Evolutionary conservation across 1,140 invertebrate genomes (phyloP), one percentile per base, ranked within the genome.

Genomic region (Drosophila varians): DNA sequence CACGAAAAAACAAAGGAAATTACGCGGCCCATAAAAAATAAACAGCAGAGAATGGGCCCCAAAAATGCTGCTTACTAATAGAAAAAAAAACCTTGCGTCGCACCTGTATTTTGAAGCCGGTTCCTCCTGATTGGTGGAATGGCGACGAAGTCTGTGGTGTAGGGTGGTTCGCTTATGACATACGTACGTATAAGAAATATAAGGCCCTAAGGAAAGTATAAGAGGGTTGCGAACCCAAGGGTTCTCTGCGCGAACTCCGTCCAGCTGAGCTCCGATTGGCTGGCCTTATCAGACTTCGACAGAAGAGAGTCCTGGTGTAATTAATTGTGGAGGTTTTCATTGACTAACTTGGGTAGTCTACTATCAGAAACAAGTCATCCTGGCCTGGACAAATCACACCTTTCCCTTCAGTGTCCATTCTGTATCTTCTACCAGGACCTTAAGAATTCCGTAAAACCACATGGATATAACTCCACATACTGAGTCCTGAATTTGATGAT

Each of bases 51-150:
- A 48, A 38, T 55, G 46, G 75, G 42, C 51, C 60, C 75, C 69
- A 54, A 43, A 84, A 68, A 78, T 56, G 70, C 60, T 69, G 51
- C 61, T 57, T 75, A 62, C 75, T 68, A 84, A 84, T 55, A 62
- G 54, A 58, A 53, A 12, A 54, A 86, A 76, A 66, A 61, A 74
- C 43, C 14, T 11, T 18, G 7, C 3, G 11, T 19, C 28, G 43
- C 60, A 75, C 71, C 71, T 78, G 52, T 57, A 55, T 51, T 0
- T 11, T 34, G 62, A 36, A 40, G 12, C 8, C 11, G 23, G 18
- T 3, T 5, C 3, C 34, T 11, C 4, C 36, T 62, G 57, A 84
- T 84, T 84, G 80, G 80, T 4, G 28, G 7, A 16, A 1, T 14
- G 1, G 3, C 12, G 11, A 8, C 4, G 1, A 45, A 49, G 23